Percentiles rank a stretch among this genome's conserved stretches.
Conservation (phyloP, 2,113 vertebrate genomes). For the Manacus vitellinus region DNA sequence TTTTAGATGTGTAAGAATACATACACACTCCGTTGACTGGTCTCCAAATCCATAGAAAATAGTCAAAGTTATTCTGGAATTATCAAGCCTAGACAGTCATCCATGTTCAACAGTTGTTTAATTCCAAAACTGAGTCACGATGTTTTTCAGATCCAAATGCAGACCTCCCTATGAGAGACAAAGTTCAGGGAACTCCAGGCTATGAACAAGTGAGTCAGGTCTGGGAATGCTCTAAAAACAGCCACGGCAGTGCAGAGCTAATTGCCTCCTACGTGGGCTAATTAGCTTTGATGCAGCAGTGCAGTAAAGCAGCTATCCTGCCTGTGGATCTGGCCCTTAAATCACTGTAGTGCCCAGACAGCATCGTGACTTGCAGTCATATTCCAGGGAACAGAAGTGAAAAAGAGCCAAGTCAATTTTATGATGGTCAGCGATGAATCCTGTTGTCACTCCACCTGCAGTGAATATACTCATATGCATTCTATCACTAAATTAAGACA, state of each 20-base stretch:
- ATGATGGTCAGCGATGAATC: neutral
- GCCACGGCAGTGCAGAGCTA: neutral
- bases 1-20: neutral
- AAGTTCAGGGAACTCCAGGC: neutral
- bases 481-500: neutral
- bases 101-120: neutral
- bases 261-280: neutral
- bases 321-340: neutral
- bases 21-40: neutral
- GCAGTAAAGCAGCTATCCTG: neutral
- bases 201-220: neutral
- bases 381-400: neutral
- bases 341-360: neutral
- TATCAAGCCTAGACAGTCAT: neutral
- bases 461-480: neutral
- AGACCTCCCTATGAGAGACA: neutral
- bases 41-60: neutral
- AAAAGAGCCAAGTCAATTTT: neutral
- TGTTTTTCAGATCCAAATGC: neutral
- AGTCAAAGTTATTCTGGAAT: neutral
- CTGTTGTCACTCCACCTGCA: neutral
- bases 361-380: rapidly evolving
- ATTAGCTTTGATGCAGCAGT: neutral
- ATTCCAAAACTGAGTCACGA: neutral
- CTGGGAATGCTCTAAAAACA: neutral